Evolutionary conservation across 2,797 vertebrate species (phyloP).

Genomic region (Protonibea diacanthus): DNA sequence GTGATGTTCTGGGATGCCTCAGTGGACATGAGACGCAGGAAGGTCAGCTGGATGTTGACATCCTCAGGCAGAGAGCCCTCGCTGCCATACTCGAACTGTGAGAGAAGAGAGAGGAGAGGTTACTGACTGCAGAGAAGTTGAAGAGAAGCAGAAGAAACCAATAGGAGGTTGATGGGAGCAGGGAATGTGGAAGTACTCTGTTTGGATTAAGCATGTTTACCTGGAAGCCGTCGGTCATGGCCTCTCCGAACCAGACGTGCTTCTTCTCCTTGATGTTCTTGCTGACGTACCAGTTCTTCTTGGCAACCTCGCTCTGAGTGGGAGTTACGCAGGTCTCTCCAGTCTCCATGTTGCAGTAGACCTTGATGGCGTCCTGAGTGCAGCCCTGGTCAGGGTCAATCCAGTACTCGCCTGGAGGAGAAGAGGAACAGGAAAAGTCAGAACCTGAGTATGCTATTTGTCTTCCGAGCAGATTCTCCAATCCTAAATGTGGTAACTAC

Average conservation of each 20-base stretch:
- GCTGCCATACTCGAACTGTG: conserved; percentile 94
- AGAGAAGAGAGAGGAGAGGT: neutral
- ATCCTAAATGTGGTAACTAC: neutral
- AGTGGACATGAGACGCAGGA: conserved; percentile 98
- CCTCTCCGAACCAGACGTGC: conserved; percentile 97
- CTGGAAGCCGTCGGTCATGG: conserved; percentile 96
- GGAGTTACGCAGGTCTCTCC: conserved; percentile 94
- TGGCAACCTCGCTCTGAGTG: conserved; percentile 84
- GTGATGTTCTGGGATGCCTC: conserved; percentile 96
- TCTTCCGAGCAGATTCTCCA: neutral
- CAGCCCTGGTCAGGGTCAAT: conserved; percentile 99
- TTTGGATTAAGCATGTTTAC: conserved; percentile 76
- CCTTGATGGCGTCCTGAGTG: conserved; percentile 97
- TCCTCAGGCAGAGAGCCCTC: conserved; percentile 92
- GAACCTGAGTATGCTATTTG: neutral
- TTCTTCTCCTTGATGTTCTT: conserved; percentile 97
- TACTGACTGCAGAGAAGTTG: conserved; percentile 17
- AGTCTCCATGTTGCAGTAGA: conserved; percentile 98
- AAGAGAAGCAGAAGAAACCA: neutral
- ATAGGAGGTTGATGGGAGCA: neutral
- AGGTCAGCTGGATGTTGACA: conserved; percentile 97
- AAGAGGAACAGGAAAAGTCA: conserved; percentile 6
- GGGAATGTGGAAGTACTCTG: neutral
- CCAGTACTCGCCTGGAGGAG: conserved; percentile 92
- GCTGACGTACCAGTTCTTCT: conserved; percentile 97